Conservation (phyloP, 2,888 invertebrate species). For the Drosophila engyochracea region DNA sequence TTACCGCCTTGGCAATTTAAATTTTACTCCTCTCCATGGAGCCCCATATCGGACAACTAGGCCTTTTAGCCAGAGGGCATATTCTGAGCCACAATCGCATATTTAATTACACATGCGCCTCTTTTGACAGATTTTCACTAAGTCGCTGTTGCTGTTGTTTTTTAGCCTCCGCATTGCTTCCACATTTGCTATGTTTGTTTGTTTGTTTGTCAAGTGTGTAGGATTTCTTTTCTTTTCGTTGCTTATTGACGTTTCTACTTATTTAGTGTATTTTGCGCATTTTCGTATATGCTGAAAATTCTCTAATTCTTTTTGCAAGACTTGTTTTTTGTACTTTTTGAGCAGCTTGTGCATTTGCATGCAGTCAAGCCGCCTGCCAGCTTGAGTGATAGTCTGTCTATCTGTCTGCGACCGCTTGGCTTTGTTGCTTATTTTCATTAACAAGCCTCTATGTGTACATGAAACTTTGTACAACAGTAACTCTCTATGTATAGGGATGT, state of each 20-base stretch:
- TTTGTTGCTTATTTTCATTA: constrained; percentile 81
- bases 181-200: constrained; percentile 42
- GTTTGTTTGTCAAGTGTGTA: constrained; percentile 39
- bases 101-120: constrained; percentile 64
- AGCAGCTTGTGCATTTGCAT: constrained; percentile 56
- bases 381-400: constrained; percentile 30
- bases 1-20: constrained; percentile 32
- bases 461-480: constrained; percentile 72
- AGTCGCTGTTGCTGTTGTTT: constrained; percentile 32
- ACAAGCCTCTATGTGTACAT: constrained; percentile 69
- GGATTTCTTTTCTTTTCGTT: constrained; percentile 33
- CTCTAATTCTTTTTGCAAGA: constrained; percentile 63
- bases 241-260: constrained; percentile 78
- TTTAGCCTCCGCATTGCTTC: constrained; percentile 10
- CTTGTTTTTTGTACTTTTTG: constrained; percentile 46
- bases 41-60: not conserved
- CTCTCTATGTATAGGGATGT: constrained; percentile 47
- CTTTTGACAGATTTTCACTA: constrained; percentile 58
- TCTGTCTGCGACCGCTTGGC: constrained; percentile 65
- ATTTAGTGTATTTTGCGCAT: constrained; percentile 79
- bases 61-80: not conserved
- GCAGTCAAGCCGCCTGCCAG: constrained; percentile 48
- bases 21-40: constrained; percentile 38
- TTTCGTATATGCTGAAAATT: constrained; percentile 75
- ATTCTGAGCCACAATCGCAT: constrained; percentile 28